phyloP scores from a whole-genome alignment of 2,888 invertebrate species.

The Crepidodera aurea region DNA sequence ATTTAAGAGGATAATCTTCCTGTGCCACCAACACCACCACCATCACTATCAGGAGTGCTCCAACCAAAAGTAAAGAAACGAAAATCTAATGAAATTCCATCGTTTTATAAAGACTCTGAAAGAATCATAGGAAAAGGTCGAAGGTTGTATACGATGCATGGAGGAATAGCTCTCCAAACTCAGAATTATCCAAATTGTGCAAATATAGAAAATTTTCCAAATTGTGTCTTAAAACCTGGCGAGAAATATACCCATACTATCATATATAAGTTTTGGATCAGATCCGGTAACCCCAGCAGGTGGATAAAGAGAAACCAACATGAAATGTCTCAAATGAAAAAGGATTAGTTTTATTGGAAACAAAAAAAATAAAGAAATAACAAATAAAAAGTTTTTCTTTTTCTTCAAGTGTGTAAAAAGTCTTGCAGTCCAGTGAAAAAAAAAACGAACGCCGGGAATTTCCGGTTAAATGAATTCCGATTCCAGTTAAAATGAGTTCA shows the following conservation, averaged over 20 bases:
- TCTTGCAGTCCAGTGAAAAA: no score
- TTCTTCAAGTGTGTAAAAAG: no score
- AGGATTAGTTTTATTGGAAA: no score
- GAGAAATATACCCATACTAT: constrained; percentile 75
- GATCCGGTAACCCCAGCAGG: constrained; percentile 51
- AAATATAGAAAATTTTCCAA: constrained; percentile 80
- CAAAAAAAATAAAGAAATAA: no score
- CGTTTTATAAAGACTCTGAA: constrained; percentile 37
- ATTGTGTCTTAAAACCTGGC: constrained; percentile 73
- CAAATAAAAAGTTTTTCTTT: no score
- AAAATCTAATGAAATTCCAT: constrained; percentile 37
- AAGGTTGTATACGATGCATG: constrained; percentile 13
- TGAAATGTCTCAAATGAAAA: constrained; percentile 16
- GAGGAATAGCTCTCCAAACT: constrained; percentile 84
- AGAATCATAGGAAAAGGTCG: constrained; percentile 72
- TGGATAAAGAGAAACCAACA: constrained; percentile 50
- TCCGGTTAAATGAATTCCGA: no score
- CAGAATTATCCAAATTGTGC: constrained; percentile 91
- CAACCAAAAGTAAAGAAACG: not conserved
- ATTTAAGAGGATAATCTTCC: no score
- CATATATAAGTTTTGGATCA: constrained; percentile 75
- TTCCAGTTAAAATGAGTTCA: no score
- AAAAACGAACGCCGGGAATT: no score
- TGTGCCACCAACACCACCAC: not conserved
- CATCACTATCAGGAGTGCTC: not conserved